phyloP scores from a whole-genome alignment of 2,888 invertebrate genomes.

The Eucriotettix oculatus region DNA sequence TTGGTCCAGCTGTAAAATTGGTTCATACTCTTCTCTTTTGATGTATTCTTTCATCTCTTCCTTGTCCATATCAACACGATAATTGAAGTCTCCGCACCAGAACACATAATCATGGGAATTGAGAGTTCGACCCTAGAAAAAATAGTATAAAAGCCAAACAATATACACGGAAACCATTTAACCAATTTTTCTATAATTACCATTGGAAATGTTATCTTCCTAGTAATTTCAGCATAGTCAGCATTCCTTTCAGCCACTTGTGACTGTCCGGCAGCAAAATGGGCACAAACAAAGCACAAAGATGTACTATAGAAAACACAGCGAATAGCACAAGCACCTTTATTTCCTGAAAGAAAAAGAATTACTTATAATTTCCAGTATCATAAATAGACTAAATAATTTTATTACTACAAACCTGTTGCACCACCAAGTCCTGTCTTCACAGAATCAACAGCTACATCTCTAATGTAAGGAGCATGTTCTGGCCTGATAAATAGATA shows the following conservation, averaged over 20 bases:
- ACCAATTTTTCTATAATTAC: conserved; percentile 18
- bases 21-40: conserved; percentile 51
- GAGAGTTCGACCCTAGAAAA: conserved; percentile 54
- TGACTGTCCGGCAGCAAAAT: conserved; percentile 97
- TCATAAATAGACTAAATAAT: not conserved
- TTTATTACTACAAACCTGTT: conserved; percentile 36
- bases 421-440: conserved; percentile 97
- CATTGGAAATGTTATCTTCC: conserved; percentile 82
- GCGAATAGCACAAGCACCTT: conserved; percentile 81
- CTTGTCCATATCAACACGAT: conserved; percentile 88
- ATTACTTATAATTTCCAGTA: not conserved
- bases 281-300: conserved; percentile 94
- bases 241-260: conserved; percentile 90
- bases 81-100: conserved; percentile 99
- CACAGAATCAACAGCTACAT: conserved; percentile 88
- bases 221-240: conserved; percentile 88
- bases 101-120: conserved; percentile 96
- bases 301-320: conserved; percentile 86
- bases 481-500: conserved; percentile 86
- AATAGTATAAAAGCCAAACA: not conserved
- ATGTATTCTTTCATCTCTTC: conserved; percentile 82
- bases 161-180: not conserved
- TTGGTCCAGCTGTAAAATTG: conserved; percentile 77
- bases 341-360: conserved; percentile 46
- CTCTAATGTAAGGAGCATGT: conserved; percentile 73